Base-by-base conservation (phyloP, 2,113 vertebrate species). In the Notothenia coriiceps region DNA sequence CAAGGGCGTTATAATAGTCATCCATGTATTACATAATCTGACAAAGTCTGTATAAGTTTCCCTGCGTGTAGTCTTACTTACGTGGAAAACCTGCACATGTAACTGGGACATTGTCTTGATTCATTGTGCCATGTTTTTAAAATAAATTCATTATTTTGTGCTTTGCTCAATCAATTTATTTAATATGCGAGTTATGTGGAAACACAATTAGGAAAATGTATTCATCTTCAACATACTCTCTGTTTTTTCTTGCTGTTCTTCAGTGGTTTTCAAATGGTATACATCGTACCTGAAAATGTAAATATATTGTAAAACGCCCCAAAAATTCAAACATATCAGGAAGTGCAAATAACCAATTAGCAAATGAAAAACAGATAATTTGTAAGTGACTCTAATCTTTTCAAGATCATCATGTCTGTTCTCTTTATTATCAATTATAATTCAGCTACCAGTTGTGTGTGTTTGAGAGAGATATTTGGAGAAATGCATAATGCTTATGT, bases 1-100 rank as follows among this genome's bases (percentile, higher is more conserved):
- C 9, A 67, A 52, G 8, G 22, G 14, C 11, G 35, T 70, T 13
- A 56, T 20, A 17, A 49, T 20, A 77, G 25, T 29, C 22, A 5
- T 54, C 29, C n/a, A 61, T 22, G 35, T 22, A 40, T 69, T 29
- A 61, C 40, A 47, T 12, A 47, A 12, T 60, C 61, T 64, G 29
- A 20, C 49, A 17, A 69, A 66, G 49, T 54, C 52, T 64, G 40
- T 44, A 52, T 29, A 29, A 10, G 15, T 61, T 80, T 75, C 67
- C 61, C 15, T 80, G 74, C 70, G 72, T 77, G 46, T 57, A 55
- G 89, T 87, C 89, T 90, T 88, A 91, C 35, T 40, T 88, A 90
- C 68, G 35, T 70, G 57, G 74, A 79, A 50, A 84, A 46, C 18
- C 10, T 77, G 9, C 71, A 40, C 62, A 73, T 84, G 75, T 77